Percentiles rank a stretch among this genome's conserved stretches.
Evolutionary conservation across 2,797 vertebrate species (phyloP).

Genomic region (Micropoecilia bifurca): DNA sequence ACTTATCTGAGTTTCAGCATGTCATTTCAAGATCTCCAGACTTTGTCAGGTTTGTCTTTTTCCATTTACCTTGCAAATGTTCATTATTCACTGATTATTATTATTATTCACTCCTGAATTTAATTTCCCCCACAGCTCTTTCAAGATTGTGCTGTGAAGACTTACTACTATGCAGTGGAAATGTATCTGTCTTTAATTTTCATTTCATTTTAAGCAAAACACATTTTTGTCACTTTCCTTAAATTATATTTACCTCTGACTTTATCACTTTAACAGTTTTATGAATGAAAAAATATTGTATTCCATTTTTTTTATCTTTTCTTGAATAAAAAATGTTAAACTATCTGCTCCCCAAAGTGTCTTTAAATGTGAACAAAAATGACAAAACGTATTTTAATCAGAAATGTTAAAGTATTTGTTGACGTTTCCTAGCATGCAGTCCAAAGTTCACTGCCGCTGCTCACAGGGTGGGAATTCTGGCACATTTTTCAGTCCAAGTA

Average conservation of each 20-base stretch:
- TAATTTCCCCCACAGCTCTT: slow-evolving; percentile 86
- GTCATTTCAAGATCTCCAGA: slow-evolving; percentile 96
- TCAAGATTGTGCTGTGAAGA: slow-evolving; percentile 95
- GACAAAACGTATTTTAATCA: slow-evolving; percentile 39
- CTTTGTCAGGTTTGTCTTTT: slow-evolving; percentile 87
- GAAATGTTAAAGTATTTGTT: slow-evolving; percentile 21
- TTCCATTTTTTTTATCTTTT: slow-evolving; percentile 19
- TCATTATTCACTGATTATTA: neutral
- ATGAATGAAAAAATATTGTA: slow-evolving; percentile 48
- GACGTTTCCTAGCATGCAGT: slow-evolving; percentile 17
- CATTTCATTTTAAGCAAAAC: slow-evolving; percentile 36
- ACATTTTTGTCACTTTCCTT: slow-evolving; percentile 55
- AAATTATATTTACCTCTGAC: slow-evolving; percentile 64
- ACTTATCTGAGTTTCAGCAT: slow-evolving; percentile 96
- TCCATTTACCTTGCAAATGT: neutral
- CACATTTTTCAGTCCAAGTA: slow-evolving; percentile 25
- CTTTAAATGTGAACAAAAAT: neutral
- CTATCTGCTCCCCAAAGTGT: neutral
- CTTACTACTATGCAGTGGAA: neutral
- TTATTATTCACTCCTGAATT: slow-evolving; percentile 6
- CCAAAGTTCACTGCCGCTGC: slow-evolving; percentile 38
- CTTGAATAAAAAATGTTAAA: slow-evolving; percentile 39
- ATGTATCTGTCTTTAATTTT: slow-evolving; percentile 34
- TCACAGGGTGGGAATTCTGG: neutral
- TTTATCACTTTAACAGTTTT: slow-evolving; percentile 40